phyloP scores from a whole-genome alignment of 2,888 invertebrate genomes.

The Thecocarcelia acutangulata region DNA sequence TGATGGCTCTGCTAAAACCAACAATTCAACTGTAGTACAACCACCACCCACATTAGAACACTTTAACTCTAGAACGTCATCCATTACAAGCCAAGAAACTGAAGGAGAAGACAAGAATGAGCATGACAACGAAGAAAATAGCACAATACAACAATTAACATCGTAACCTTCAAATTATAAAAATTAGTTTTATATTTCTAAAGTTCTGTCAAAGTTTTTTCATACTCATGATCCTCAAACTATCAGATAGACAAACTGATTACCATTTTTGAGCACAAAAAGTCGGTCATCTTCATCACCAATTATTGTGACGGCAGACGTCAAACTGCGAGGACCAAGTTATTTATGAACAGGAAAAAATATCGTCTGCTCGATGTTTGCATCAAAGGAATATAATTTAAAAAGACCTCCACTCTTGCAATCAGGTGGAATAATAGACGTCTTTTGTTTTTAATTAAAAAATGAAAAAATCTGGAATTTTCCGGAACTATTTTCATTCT shows the following conservation, averaged over 20 bases:
- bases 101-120: slow-evolving; percentile 22
- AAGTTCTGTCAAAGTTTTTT: slow-evolving; percentile 18
- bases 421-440: too few species aligned
- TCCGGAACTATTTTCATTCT: too few species aligned
- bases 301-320: too few species aligned
- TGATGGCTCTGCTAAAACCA: slow-evolving; percentile 42
- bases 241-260: slow-evolving; percentile 23
- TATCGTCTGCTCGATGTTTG: too few species aligned
- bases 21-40: background rate
- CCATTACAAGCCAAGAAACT: slow-evolving; percentile 1
- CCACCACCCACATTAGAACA: slow-evolving; percentile 28
- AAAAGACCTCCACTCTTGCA: too few species aligned
- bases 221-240: background rate
- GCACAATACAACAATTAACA: slow-evolving; percentile 36
- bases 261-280: too few species aligned
- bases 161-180: slow-evolving; percentile 57
- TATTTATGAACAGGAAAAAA: too few species aligned
- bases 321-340: too few species aligned
- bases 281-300: too few species aligned
- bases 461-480: too few species aligned
- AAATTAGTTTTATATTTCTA: slow-evolving; percentile 44
- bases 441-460: too few species aligned
- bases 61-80: slow-evolving; percentile 17
- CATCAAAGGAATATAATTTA: too few species aligned
- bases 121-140: slow-evolving; percentile 35